Percentiles rank a stretch among this genome's conserved stretches.
Conservation (phyloP, 2,888 invertebrate genomes). For the Oligia fasciuncula region DNA sequence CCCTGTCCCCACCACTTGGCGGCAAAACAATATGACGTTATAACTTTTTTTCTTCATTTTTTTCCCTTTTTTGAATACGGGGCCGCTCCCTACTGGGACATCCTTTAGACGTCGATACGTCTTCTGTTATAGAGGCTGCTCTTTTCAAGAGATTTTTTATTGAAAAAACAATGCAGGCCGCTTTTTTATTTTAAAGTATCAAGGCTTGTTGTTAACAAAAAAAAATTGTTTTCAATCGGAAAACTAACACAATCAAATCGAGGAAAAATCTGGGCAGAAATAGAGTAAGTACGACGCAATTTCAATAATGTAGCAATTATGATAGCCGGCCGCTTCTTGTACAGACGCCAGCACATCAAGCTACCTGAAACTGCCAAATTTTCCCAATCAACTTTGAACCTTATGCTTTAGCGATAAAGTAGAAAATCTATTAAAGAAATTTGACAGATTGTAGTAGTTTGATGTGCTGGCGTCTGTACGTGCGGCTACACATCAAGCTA, state of each 20-base stretch:
- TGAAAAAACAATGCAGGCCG: neutral
- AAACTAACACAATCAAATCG: neutral
- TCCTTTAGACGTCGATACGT: constrained; percentile 83
- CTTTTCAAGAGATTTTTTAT: constrained; percentile 60
- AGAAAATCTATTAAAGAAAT: no score
- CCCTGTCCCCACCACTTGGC: constrained; percentile 79
- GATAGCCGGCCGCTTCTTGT: neutral
- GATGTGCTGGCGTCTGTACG: no score
- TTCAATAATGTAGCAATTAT: neutral
- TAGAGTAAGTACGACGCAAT: neutral
- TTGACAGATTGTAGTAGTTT: no score
- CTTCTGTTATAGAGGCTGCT: constrained; percentile 78
- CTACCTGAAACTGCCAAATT: no score
- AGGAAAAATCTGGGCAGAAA: neutral
- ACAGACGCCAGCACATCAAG: no score
- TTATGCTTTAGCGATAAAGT: no score
- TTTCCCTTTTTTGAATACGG: constrained; percentile 88
- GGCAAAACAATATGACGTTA: constrained; percentile 90
- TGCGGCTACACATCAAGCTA: no score
- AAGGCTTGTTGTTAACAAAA: neutral
- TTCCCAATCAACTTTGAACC: no score
- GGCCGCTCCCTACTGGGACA: constrained; percentile 81
- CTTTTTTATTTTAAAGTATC: neutral
- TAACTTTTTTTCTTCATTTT: constrained; percentile 89
- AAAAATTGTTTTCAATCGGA: neutral